Base-by-base conservation (phyloP, 2,113 vertebrate species). In the Bucco capensis region DNA sequence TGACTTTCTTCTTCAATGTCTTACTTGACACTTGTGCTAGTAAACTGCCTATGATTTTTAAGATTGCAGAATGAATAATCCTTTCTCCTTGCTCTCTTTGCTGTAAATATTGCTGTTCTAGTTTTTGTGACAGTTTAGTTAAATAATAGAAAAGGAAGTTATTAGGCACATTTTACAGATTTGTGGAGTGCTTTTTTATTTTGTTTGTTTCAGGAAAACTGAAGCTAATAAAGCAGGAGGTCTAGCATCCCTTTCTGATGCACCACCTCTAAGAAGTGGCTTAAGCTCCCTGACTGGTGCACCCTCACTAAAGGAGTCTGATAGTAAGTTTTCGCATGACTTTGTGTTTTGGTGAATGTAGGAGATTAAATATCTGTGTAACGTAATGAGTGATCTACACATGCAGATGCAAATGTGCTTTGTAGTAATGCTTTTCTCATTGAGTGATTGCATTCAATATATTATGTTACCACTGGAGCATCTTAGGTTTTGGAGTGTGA, bases 151-250 rank as follows among this genome's bases (percentile, higher is more conserved):
- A 37, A 31, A 69, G 11, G 72, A 83, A 38, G 6, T 72, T 11
- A 37, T 23, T 10, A 2, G 4, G 6, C 22, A 6, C 27, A 25
- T 72, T 57, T 78, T 16, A 21, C 22, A 64, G 22, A 5, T 79
- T 28, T 65, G 10, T 47, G 31, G 15, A 90, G n/a, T 69, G 49
- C 21, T 49, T 49, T 30, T 8, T 53, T 53, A 25, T 5, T 51
- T 24, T 27, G 16, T 30, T 86, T 91, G 17, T 76, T 74, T 37
- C 94, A 99, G 99, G 98, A 98, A 97, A 94, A 93, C 74, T 47
- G 98, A 98, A 19, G 35, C 90, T 3, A 81, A 96, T 21, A 97
- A 96, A 90, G 84, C 35, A 8, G 70, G 83, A 83, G 94, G 95
- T 94, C 94, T 95, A 22, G 92, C 92, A 18, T 96, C 96, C 6